Percentiles rank a stretch among this genome's conserved stretches.
These are phyloP conservation scores for Malachius bipustulatus DNA, from an alignment of 2,888 invertebrate species.

Conservation along the genomic window DNA sequence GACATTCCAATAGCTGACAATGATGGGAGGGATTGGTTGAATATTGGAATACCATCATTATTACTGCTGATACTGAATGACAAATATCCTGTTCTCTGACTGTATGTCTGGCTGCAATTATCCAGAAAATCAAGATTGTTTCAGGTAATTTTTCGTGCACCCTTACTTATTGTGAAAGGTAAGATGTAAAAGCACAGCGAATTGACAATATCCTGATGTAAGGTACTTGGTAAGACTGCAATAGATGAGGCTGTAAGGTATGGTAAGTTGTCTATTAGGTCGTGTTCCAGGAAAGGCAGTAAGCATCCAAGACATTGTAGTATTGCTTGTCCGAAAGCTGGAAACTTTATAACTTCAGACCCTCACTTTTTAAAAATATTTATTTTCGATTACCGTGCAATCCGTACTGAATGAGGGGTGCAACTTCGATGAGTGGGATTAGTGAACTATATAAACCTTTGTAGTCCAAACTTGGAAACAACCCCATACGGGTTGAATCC, in stretches of 20 bases:
- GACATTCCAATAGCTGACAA: slow-evolving; percentile 88
- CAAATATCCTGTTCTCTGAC: slow-evolving; percentile 68
- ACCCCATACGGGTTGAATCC: slow-evolving; percentile 74
- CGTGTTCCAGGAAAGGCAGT: slow-evolving; percentile 91
- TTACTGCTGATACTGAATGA: slow-evolving; percentile 80
- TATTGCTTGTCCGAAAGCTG: slow-evolving; percentile 87
- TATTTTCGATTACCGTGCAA: slow-evolving; percentile 51
- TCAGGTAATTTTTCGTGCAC: not conserved
- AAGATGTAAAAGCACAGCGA: slow-evolving; percentile 90
- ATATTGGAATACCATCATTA: slow-evolving; percentile 97
- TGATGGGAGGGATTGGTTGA: slow-evolving; percentile 91
- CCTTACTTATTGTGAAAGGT: slow-evolving; percentile 87
- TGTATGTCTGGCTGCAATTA: slow-evolving; percentile 54
- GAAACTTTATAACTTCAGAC: slow-evolving; percentile 24
- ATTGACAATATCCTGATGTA: slow-evolving; percentile 92
- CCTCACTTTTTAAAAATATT: not conserved
- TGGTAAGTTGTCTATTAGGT: slow-evolving; percentile 89
- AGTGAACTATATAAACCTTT: slow-evolving; percentile 90
- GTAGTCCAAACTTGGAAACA: slow-evolving; percentile 95
- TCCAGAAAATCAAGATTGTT: slow-evolving; percentile 11
- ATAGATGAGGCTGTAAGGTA: slow-evolving; percentile 90
- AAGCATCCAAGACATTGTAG: slow-evolving; percentile 90
- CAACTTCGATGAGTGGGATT: slow-evolving; percentile 83
- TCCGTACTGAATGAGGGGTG: slow-evolving; percentile 81
- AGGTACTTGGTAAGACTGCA: slow-evolving; percentile 75